These are phyloP conservation scores for Arbacia lixula DNA, from an alignment of 53 echinoderm and acorn worm species.

Conservation along the genomic window DNA sequence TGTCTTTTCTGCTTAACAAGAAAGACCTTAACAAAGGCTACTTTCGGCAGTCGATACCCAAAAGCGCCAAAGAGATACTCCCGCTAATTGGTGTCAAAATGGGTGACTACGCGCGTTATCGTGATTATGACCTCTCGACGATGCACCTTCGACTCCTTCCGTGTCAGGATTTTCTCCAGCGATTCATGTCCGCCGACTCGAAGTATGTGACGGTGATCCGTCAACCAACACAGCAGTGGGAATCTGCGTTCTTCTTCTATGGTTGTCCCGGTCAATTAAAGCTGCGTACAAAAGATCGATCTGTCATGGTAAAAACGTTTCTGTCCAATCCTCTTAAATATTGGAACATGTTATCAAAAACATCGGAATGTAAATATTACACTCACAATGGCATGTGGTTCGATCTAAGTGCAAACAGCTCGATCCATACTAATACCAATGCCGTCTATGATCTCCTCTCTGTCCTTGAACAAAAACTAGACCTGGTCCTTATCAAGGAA, in stretches of 20 bases:
- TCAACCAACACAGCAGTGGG: conserved; percentile 29
- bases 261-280: background rate
- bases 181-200: background rate
- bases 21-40: background rate
- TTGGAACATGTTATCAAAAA: background rate
- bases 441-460: conserved; percentile 14
- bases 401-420: conserved; percentile 9
- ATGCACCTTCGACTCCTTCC: conserved; percentile 28
- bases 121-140: conserved; percentile 18
- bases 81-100: conserved; percentile 1
- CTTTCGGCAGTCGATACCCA: background rate
- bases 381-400: conserved; percentile 27
- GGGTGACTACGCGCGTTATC: background rate
- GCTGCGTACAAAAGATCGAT: background rate
- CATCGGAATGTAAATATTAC: conserved; percentile 3
- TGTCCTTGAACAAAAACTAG: conserved; percentile 23
- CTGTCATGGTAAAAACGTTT: background rate
- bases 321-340: background rate
- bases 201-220: conserved; percentile 14
- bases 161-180: background rate
- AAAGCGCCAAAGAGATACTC: background rate
- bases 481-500: conserved; percentile 57
- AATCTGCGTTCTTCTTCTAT: conserved; percentile 29
- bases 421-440: conserved; percentile 23
- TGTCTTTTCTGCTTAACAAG: conserved; percentile 8